Base-by-base conservation (phyloP, 2,888 invertebrate species). In the Plagiodera versicolora region DNA sequence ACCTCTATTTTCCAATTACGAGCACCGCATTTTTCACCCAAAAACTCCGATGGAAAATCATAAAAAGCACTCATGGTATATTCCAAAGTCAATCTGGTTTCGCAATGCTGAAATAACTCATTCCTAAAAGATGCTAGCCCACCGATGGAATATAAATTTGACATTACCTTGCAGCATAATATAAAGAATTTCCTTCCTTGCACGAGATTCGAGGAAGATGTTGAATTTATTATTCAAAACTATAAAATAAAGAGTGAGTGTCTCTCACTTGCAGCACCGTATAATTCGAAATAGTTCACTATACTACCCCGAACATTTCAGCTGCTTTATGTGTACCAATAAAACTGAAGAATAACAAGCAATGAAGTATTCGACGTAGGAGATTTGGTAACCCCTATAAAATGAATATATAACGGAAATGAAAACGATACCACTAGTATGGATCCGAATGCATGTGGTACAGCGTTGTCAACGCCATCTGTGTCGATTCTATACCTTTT, bases 261-360 rank as follows among this genome's bases (percentile, higher is more conserved):
- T 39, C 39, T 39, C 39, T 39, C 39, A 39, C 39, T 39, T 39
- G 39, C 39, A 39, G 39, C 39, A 39, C 39, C 39, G 14, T 39
- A 39, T 39, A 39, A 39, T 39, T 39, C 14, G 1, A 11, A 39
- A 39, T 39, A 39, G 8, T 14, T 14, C 39, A 14, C 14, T 39
- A 39, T 14, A 39, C 32, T 6, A 10, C n/a, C 14, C 14, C 14
- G 14, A 14, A 39, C 14, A 39, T 39, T 39, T n/a, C 39, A 39
- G 14, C 39, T 39, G n/a, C 39, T 39, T 39, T 39, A 39, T 39
- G 39, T 39, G 14, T 39, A n/a, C 6, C 14, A 39, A 11, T 39
- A 39, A 39, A 39, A 39, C 39, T 39, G 11, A 39, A 11, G 39
- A 14, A 39, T 39, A 39, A 39, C 14, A 39, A 39, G 39, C 39